Evolutionary conservation across 2,797 vertebrate genomes (phyloP), one percentile per base, ranked within the genome.

Genomic region (Gymnoscopelus braueri): DNA sequence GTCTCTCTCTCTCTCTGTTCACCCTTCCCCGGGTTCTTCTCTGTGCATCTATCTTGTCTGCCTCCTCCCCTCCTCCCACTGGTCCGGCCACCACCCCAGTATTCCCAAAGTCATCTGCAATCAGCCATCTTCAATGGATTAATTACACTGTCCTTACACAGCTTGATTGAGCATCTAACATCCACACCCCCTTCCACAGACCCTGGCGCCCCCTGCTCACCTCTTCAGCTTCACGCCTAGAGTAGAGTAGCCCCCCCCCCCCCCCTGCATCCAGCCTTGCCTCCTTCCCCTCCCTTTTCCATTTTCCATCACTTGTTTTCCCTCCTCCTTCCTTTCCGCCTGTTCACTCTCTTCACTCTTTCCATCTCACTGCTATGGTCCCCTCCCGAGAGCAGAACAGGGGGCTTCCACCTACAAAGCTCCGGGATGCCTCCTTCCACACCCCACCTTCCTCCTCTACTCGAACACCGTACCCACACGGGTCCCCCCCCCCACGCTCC

Each of bases 51-150:
- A 89, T 91, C 91, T 91, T 89, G 84, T 82, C 81, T 65, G 63
- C 83, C 63, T 75, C 71, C 67, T 68, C 84, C 83, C 84, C 72
- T 78, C 58, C 83, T 79, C 77, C 86, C 65, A 11, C 65, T 23
- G 11, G 12, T 52, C 11, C 3, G 59, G 77, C 75, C 78, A 75
- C 76, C 81, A 75, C 86, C 88, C 84, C 65, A 75, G 84, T 90
- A 89, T 92, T 92, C 88, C 83, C 89, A 93, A 93, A 93, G 93
- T 93, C 92, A 93, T 92, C 93, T 90, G 89, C 89, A 93, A 95
- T 94, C 93, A 93, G 92, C 85, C 90, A 93, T 92, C 92, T 92
- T 91, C 92, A 91, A 89, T 92, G 90, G 92, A 94, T 95, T 93
- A 93, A 94, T 94, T 91, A 92, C 89, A 90, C 84, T 87, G 87